Evolutionary conservation across 2,797 vertebrate genomes (phyloP).

Genomic region (Avahi laniger): DNA sequence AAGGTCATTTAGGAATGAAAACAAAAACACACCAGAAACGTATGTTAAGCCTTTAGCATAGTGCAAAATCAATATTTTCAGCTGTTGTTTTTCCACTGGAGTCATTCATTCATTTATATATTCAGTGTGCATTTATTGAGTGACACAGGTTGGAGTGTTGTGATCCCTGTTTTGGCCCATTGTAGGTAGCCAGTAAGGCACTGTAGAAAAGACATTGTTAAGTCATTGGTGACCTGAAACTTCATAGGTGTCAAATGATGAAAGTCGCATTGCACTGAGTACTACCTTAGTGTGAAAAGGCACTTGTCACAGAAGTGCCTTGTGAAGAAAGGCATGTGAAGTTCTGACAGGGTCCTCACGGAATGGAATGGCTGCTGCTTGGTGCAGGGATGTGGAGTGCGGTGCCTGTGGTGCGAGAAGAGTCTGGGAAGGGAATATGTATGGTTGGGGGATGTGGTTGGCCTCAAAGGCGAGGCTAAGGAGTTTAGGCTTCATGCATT

Average conservation of each 20-base stretch:
- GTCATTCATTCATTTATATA: background rate
- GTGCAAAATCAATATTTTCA: background rate
- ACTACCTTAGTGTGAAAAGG: background rate
- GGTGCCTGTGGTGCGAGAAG: background rate
- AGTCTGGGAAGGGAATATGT: background rate
- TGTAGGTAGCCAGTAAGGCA: background rate
- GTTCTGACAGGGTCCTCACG: background rate
- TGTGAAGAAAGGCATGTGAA: background rate
- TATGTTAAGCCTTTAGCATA: background rate
- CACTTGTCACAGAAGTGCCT: background rate
- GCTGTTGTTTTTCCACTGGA: background rate
- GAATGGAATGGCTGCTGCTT: background rate
- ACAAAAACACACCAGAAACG: background rate
- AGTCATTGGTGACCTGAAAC: background rate
- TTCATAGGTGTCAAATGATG: background rate
- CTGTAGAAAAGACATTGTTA: background rate
- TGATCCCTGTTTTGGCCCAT: background rate
- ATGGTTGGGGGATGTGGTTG: background rate
- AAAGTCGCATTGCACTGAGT: constrained; percentile 17
- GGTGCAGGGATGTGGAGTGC: accelerated
- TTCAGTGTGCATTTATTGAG: background rate
- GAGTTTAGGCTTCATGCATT: background rate
- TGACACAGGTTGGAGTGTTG: background rate
- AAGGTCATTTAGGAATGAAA: background rate
- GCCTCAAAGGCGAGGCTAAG: background rate